Percentiles rank a stretch among this genome's conserved stretches.
phyloP scores from a whole-genome alignment of 1,140 invertebrate genomes.

The Cyclina sinensis region DNA sequence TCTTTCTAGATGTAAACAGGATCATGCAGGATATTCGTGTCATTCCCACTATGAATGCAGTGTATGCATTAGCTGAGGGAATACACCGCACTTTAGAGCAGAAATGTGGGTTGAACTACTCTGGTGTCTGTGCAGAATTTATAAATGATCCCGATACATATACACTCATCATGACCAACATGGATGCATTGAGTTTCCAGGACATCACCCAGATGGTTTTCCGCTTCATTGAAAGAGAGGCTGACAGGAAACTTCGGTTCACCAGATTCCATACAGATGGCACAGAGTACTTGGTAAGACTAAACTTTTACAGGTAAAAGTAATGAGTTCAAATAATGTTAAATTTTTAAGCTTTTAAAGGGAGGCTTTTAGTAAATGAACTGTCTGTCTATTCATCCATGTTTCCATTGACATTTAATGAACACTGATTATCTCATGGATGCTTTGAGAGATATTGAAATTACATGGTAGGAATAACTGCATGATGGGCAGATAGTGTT shows the following conservation, averaged over 20 bases:
- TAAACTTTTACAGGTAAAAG: too few relatives aligned
- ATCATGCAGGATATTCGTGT: slow-evolving; percentile 78
- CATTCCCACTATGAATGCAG: slow-evolving; percentile 85
- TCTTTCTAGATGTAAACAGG: slow-evolving; percentile 11
- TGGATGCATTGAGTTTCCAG: slow-evolving; percentile 78
- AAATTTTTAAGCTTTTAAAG: too few relatives aligned
- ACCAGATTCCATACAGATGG: slow-evolving; percentile 26
- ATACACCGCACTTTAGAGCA: slow-evolving; percentile 75
- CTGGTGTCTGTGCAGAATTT: slow-evolving; percentile 79
- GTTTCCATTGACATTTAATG: too few relatives aligned
- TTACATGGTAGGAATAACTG: too few relatives aligned
- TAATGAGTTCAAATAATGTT: too few relatives aligned
- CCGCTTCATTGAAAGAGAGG: slow-evolving; percentile 80
- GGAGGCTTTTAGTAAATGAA: too few relatives aligned
- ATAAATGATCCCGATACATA: slow-evolving; percentile 73
- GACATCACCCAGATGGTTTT: slow-evolving; percentile 75
- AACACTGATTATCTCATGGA: too few relatives aligned
- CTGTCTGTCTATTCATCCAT: too few relatives aligned
- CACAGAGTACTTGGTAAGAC: not conserved
- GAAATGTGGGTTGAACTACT: slow-evolving; percentile 82
- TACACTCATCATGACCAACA: slow-evolving; percentile 75
- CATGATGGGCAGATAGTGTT: too few relatives aligned
- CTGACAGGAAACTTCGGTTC: slow-evolving; percentile 64
- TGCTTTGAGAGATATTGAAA: too few relatives aligned
- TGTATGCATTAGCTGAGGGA: slow-evolving; percentile 81